Conservation (phyloP, 2,113 vertebrate genomes). For the Malurus cyaneus region DNA sequence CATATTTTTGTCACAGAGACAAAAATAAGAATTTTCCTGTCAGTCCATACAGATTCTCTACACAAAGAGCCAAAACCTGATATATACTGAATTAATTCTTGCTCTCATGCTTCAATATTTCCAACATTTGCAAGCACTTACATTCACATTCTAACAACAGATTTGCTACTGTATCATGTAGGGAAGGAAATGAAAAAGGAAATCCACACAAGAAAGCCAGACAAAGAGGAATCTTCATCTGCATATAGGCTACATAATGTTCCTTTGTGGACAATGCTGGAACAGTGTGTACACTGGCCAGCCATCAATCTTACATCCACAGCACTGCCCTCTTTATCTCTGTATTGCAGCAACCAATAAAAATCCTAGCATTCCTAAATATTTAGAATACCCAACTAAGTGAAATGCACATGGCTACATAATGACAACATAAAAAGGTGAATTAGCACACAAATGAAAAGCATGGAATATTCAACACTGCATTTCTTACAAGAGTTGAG, state of each 20-base stretch:
- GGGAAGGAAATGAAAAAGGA: not conserved
- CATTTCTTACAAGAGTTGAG: not conserved
- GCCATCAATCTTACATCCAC: slow-evolving; percentile 28
- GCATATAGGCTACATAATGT: not conserved
- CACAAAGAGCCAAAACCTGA: not conserved
- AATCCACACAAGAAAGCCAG: not conserved
- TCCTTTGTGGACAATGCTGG: not conserved
- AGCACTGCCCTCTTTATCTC: slow-evolving; percentile 73
- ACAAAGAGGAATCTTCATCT: slow-evolving; percentile 1
- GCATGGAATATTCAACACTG: not conserved
- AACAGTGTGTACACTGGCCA: not conserved
- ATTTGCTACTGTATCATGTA: not conserved
- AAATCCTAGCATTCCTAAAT: not conserved
- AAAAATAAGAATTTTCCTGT: not conserved
- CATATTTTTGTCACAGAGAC: not conserved
- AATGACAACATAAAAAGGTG: not conserved
- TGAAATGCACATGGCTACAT: not conserved
- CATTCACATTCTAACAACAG: not conserved
- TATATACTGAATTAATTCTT: not conserved
- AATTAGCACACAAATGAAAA: not conserved
- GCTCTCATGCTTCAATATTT: not conserved
- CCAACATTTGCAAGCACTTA: not conserved
- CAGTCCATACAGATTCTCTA: not conserved
- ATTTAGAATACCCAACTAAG: not conserved
- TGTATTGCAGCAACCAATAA: slow-evolving; percentile 55